Base-by-base conservation (phyloP, 2,113 vertebrate species). In the Aspidoscelis tigris region DNA sequence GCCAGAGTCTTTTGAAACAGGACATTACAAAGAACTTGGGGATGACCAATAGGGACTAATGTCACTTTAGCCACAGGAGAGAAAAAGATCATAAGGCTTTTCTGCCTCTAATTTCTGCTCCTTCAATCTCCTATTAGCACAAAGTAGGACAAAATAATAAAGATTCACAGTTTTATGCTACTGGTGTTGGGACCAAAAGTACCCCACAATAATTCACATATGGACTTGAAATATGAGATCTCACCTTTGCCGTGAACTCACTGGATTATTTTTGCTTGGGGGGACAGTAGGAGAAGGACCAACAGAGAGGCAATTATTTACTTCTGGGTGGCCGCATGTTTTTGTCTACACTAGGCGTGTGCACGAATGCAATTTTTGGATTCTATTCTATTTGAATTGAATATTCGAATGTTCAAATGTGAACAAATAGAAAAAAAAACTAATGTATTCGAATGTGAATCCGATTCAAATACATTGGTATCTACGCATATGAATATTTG, bases 1-100 rank as follows among this genome's bases (percentile, higher is more conserved):
- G 82, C 44, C 88, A 53, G 71, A 86, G 44, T 84, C 81, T 66
- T 87, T 91, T 89, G 78, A 75, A 76, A 75, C 22, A 80, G 79
- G 69, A 58, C 72, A 79, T n/a, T 58, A 73, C 58, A 26, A 75
- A 68, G 55, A 61, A 90, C 55, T 61, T 26, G 20, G n/a, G 80
- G 81, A 68, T 70, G 21, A 44, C 4, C 86, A 21, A 26, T 58
- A 68, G 84, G 80, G 69, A 73, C 76, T 64, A 44, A 76, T 83
- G 44, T 41, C 33, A 3, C 26, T 55, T 21, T 68, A 68, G 73
- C 22, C 73, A 5, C 53, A 64, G 66, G 82, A 70, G 22, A 70
- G 86, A n/a, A 22, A 76, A 71, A 69, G 50, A 68, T 14, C 75
- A 83, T 24, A 64, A 9, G 20, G 55, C 44, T 58, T 81, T 86